Conservation (phyloP, 2,888 invertebrate species). For the Magallana nippona region DNA sequence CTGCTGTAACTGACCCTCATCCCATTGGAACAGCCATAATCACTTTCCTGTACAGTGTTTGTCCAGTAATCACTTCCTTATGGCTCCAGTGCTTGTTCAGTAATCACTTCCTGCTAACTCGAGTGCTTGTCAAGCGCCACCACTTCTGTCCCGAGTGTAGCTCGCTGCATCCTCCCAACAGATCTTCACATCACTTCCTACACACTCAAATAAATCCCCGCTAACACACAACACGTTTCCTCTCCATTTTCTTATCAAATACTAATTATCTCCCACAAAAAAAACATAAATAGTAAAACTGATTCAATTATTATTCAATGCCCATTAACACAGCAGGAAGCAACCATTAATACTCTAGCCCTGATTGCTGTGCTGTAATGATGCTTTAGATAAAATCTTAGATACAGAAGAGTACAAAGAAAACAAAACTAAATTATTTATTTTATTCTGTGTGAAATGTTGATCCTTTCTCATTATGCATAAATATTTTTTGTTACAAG, state of each 20-base stretch:
- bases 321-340: too few species aligned
- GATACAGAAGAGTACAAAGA: neutral
- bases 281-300: too few species aligned
- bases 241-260: neutral
- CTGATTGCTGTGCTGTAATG: too few species aligned
- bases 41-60: neutral
- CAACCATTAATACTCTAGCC: too few species aligned
- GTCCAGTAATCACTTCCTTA: neutral
- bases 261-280: too few species aligned
- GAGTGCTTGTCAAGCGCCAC: neutral
- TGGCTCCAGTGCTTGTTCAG: neutral
- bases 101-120: neutral
- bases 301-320: too few species aligned
- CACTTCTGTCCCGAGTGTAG: neutral
- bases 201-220: neutral
- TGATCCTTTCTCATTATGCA: conserved; percentile 41
- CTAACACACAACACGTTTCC: neutral
- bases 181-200: neutral
- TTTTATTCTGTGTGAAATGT: neutral
- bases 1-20: too few species aligned
- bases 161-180: neutral
- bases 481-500: conserved; percentile 65
- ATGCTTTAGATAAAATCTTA: too few species aligned
- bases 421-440: neutral
- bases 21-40: neutral